phyloP scores from a whole-genome alignment of 2,113 vertebrate species.

The Monarcha castaneiventris region DNA sequence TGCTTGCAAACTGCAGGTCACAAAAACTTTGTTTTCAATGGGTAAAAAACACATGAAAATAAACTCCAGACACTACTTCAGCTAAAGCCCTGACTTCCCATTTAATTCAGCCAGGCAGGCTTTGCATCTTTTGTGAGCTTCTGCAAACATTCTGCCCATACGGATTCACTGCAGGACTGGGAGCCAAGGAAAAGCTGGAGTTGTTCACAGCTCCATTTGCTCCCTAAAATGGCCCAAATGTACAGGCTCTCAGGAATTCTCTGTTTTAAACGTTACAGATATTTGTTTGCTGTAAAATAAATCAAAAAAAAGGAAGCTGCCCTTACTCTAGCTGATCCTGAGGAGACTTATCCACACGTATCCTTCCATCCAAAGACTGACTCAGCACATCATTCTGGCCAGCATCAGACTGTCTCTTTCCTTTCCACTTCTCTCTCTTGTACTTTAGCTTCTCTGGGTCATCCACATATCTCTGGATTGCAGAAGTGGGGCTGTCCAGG shows the following conservation, averaged over 20 bases:
- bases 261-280: neutral
- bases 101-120: neutral
- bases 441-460: slow-evolving; percentile 74
- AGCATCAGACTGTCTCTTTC: slow-evolving; percentile 67
- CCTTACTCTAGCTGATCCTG: slow-evolving; percentile 64
- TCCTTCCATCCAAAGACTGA: slow-evolving; percentile 70
- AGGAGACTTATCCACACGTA: neutral
- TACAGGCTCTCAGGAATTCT: neutral
- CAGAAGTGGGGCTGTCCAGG: slow-evolving; percentile 58
- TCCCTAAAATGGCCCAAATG: neutral
- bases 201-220: neutral
- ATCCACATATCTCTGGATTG: slow-evolving; percentile 79
- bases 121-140: neutral
- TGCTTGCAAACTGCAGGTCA: neutral
- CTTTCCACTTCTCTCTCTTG: slow-evolving; percentile 85
- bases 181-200: neutral
- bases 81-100: neutral
- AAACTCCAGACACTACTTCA: neutral
- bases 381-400: slow-evolving; percentile 56
- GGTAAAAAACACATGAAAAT: neutral
- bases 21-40: neutral
- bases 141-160: neutral
- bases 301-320: neutral
- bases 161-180: neutral
- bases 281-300: neutral